Base-by-base conservation (phyloP, 2,113 vertebrate genomes). In the Dipodomys merriami region DNA sequence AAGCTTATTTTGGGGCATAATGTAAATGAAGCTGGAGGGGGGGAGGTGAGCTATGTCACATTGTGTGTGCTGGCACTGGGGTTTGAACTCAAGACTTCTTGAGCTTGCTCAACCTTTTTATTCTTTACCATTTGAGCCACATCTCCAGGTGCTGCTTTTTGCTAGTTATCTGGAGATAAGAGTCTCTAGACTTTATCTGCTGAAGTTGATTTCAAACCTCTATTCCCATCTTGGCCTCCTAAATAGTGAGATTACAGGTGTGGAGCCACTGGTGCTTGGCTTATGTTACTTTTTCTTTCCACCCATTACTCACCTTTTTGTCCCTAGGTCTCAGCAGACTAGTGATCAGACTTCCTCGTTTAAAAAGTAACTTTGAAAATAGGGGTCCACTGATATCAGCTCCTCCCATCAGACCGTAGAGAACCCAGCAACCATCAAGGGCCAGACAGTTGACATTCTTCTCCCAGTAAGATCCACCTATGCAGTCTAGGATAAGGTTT, bases 401-500 rank as follows among this genome's bases (percentile, higher is more conserved):
- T 91, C 98, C 98, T 69, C 98, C 97, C 97, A 99, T 96, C 4
- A 98, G 96, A 72, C 99, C 98, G 8, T 99, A 99, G 83, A 99
- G 96, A 95, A 99, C 97, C 99, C 98, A 99, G 44, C 98, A 94
- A 46, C 98, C 98, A 22, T 99, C 99, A 1, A 95, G 95, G 44
- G 98, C 98, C 72, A 99, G 96, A 71, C 98, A 98, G 39, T 65
- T 97, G 87, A 99, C 95, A 76, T 99, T 99, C 91, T 98, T 98
- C 96, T 99, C 98, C 98, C 99, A 99, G 90, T 97, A 97, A 11
- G 97, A 88, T 65, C 98, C 97, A 6, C 98, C 98, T 67, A 99
- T 96, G 91, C 98, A 99, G 93, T 99, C 99, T 27, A 99, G 98
- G 96, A 99, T 99, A 73, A 99, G 65, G 71, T 99, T 97, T 23